phyloP scores from a whole-genome alignment of 2,888 invertebrate genomes.

The Zonitis immaculata region DNA sequence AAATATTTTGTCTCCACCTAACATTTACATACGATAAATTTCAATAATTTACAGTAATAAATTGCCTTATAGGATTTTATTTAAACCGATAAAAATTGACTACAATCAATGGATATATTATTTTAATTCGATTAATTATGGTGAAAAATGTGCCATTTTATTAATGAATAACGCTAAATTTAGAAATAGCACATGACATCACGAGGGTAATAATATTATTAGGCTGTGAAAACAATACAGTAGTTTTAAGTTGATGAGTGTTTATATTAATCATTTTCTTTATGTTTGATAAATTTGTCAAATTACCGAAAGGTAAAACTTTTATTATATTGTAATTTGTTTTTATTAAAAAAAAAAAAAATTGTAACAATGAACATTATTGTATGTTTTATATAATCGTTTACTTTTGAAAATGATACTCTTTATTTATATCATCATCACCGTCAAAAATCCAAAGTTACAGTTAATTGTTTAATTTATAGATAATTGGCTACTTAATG shows the following conservation, averaged over 20 bases:
- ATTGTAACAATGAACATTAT: too few relatives aligned
- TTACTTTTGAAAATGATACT: too few relatives aligned
- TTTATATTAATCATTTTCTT: neutral
- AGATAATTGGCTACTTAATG: too few relatives aligned
- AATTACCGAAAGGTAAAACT: neutral
- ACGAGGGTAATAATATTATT: constrained; percentile 13
- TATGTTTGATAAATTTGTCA: neutral
- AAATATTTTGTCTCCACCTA: too few relatives aligned
- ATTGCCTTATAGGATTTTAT: neutral
- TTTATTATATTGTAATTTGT: neutral
- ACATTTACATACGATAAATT: neutral
- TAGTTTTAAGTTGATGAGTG: constrained; percentile 1
- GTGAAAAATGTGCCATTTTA: constrained; percentile 13
- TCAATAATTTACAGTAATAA: neutral
- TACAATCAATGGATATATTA: neutral
- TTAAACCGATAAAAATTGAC: neutral
- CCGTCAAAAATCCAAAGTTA: too few relatives aligned
- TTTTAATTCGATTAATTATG: neutral
- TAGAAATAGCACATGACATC: constrained; percentile 10
- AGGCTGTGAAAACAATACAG: neutral
- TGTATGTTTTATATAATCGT: too few relatives aligned
- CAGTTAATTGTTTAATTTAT: too few relatives aligned
- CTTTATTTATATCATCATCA: too few relatives aligned
- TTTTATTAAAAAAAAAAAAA: neutral
- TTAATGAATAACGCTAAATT: constrained; percentile 15